phyloP scores from a whole-genome alignment of 2,797 vertebrate genomes.

The Ciconia nigra region DNA sequence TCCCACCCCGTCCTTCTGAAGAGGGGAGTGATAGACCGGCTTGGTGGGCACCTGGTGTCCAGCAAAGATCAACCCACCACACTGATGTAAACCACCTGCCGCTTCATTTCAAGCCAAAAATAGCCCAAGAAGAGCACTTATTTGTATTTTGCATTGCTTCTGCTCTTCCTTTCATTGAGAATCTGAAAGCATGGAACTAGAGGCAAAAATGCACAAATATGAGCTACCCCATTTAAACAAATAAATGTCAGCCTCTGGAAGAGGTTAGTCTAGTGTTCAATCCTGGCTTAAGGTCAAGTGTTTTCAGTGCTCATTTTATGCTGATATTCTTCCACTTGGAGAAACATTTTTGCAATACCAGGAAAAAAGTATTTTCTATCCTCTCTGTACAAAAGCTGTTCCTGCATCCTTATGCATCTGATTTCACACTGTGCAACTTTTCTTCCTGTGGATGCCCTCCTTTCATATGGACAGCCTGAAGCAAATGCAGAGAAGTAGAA shows the following conservation, averaged over 20 bases:
- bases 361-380: neutral
- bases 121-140: neutral
- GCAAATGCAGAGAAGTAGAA: neutral
- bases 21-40: neutral
- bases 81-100: constrained; percentile 22
- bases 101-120: constrained; percentile 44
- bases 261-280: neutral
- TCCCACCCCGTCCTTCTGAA: neutral
- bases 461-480: neutral
- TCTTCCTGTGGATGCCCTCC: neutral
- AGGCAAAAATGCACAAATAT: neutral
- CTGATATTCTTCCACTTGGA: neutral
- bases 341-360: neutral
- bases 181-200: neutral
- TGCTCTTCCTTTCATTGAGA: neutral
- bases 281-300: neutral
- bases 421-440: constrained; percentile 1
- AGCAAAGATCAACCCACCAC: neutral
- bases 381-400: neutral
- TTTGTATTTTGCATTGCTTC: neutral
- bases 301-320: neutral
- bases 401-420: neutral
- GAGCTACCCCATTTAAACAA: neutral
- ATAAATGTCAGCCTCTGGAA: neutral
- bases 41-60: neutral